Conservation (phyloP, 2,113 vertebrate genomes). For the Perca schrenkii region DNA sequence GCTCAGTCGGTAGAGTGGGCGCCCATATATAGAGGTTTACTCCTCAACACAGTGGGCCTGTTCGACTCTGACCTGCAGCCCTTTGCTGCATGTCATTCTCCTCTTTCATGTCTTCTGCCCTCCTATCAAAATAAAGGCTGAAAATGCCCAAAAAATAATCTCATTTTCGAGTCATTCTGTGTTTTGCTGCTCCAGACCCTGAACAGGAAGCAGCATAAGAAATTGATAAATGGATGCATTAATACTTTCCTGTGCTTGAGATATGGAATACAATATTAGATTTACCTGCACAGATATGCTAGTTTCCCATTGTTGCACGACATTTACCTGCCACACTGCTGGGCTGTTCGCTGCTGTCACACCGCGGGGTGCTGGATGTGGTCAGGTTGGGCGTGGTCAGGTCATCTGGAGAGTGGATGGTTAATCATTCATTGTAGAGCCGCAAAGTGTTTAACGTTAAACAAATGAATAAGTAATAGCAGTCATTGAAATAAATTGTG, state of each 20-base stretch:
- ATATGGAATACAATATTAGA: neutral
- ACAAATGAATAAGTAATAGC: neutral
- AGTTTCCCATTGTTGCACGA: neutral
- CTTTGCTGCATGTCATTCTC: too few relatives aligned
- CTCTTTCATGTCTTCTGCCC: too few relatives aligned
- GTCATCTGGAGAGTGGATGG: neutral
- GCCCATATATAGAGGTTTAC: too few relatives aligned
- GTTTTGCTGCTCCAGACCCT: neutral
- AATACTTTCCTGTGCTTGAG: neutral
- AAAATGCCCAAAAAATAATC: too few relatives aligned
- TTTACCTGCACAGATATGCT: neutral
- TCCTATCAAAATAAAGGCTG: too few relatives aligned
- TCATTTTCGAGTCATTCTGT: neutral
- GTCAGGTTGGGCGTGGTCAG: neutral
- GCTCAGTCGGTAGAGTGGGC: too few relatives aligned
- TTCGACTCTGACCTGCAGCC: too few relatives aligned
- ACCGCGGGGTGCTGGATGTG: neutral
- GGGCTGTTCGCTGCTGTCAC: neutral
- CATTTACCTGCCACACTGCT: constrained; percentile 29
- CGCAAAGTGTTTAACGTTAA: neutral
- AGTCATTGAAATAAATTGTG: neutral
- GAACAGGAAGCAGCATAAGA: neutral
- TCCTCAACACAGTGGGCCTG: too few relatives aligned
- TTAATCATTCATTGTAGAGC: neutral
- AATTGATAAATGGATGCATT: neutral